A percentile compares a stretch with the other conserved stretches of the same genome.
These are phyloP conservation scores for Amphipyra tragopoginis DNA, from an alignment of 2,888 invertebrate genomes.

Conservation along the genomic window DNA sequence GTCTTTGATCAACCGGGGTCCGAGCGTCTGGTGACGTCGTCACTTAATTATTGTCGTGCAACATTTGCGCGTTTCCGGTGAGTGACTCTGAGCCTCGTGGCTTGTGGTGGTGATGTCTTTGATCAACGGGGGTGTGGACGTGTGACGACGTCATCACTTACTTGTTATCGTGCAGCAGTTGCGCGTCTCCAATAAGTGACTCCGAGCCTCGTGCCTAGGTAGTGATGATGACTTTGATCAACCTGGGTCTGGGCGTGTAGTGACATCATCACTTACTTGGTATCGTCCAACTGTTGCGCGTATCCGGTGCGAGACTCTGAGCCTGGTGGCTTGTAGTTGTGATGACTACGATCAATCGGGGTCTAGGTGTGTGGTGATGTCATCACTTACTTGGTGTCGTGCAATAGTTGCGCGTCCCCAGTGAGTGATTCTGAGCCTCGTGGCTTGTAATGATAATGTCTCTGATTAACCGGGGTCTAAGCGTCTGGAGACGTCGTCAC, in stretches of 20 bases:
- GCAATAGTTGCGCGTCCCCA: constrained; percentile 92
- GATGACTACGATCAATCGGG: no score
- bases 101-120: constrained; percentile 89
- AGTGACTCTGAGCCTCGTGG: constrained; percentile 90
- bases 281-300: no score
- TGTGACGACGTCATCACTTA: constrained; percentile 75
- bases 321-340: no score
- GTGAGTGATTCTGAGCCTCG: constrained; percentile 90
- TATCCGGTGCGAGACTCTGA: no score
- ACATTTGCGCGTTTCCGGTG: constrained; percentile 92
- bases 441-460: constrained; percentile 91
- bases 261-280: no score
- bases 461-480: constrained; percentile 76
- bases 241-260: constrained; percentile 80
- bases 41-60: constrained; percentile 93
- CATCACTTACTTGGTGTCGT: constrained; percentile 92
- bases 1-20: no score
- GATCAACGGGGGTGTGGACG: no score
- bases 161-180: constrained; percentile 94
- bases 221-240: constrained; percentile 86
- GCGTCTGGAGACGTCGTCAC: no score
- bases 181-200: constrained; percentile 92
- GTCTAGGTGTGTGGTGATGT: constrained; percentile 60
- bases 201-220: constrained; percentile 89
- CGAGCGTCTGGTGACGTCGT: background rate